Base-by-base conservation (phyloP, 2,888 invertebrate genomes). In the Cepaea hortensis region DNA sequence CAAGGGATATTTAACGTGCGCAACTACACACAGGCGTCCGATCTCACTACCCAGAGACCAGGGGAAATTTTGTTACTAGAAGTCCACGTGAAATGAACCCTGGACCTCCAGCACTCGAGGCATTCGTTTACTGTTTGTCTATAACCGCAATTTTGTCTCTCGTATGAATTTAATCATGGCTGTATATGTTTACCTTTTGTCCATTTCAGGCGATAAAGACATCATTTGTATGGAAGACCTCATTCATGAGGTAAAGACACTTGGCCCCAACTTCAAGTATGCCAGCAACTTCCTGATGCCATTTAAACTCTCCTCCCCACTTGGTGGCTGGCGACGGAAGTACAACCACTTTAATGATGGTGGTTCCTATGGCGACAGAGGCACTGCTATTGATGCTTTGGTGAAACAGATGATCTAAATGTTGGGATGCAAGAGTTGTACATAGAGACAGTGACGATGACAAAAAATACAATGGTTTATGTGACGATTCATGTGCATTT, bases 211-310 rank as follows among this genome's bases (percentile, higher is more conserved):
- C 84, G 96, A 96, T 92, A 95, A 95, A 92, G 96, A 96, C 94
- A 97, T 99, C 94, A 99, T 99, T 95, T 99, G 99, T 95, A 96
- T 98, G 90, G 99, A 99, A 95, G 99, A 99, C 96, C 96, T 99
- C 95, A 97, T 99, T 91, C 99, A 99, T 94, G 99, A 99, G 96
- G 96, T 98, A 93, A 97, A 96, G 95, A 98, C 97, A 48, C 97
- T 97, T 92, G 98, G 97, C 80, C 95, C 96, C 68, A 96, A 96
- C 93, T 97, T 97, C 96, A 98, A 99, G 96, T 97, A 97, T 92
- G 99, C 98, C 87, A 97, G 98, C 94, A 99, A 99, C 96, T 99
- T 98, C 96, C 96, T 99, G 93, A 99, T 99, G 99, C 98, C 98
- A 89, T 99, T 99, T 96, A 99, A 99, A 90, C 96, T 99, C 90